These are phyloP conservation scores for Brachypteracias leptosomus DNA, from an alignment of 2,113 vertebrate species.

Conservation along the genomic window DNA sequence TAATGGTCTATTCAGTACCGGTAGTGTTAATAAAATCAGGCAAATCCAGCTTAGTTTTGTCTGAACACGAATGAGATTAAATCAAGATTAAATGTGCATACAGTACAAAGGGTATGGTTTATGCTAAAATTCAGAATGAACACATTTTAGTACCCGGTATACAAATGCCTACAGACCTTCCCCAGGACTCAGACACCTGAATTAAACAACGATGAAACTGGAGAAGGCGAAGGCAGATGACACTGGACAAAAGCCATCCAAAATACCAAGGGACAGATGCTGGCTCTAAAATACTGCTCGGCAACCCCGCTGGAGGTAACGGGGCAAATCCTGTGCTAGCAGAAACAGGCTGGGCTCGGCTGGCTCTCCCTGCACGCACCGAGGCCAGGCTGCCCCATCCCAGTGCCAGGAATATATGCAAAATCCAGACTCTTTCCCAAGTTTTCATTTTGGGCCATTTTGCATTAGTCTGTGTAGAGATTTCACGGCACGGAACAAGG, in stretches of 20 bases:
- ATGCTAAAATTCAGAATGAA: slow-evolving; percentile 35
- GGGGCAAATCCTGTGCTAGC: slow-evolving; percentile 12
- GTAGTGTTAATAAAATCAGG: slow-evolving; percentile 40
- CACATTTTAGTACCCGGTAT: not conserved
- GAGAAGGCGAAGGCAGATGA: not conserved
- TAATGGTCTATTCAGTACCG: slow-evolving; percentile 58
- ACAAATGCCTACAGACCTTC: slow-evolving; percentile 13
- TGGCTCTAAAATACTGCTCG: not conserved
- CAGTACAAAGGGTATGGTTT: slow-evolving; percentile 56
- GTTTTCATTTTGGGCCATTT: slow-evolving; percentile 37
- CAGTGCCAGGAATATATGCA: not conserved
- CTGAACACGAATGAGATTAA: slow-evolving; percentile 66
- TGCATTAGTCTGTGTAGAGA: not conserved
- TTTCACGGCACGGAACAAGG: not conserved
- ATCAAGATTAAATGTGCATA: slow-evolving; percentile 62
- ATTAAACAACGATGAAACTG: not conserved
- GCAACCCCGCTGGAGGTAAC: slow-evolving; percentile 21
- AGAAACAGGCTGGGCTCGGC: slow-evolving; percentile 18
- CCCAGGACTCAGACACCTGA: slow-evolving; percentile 8
- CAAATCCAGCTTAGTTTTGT: slow-evolving; percentile 67
- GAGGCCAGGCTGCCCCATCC: not conserved
- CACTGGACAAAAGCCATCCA: not conserved
- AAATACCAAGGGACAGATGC: slow-evolving; percentile 23
- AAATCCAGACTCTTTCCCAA: slow-evolving; percentile 1
- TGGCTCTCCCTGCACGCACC: not conserved